phyloP scores from a whole-genome alignment of 2,113 vertebrate species.

The Meles meles region DNA sequence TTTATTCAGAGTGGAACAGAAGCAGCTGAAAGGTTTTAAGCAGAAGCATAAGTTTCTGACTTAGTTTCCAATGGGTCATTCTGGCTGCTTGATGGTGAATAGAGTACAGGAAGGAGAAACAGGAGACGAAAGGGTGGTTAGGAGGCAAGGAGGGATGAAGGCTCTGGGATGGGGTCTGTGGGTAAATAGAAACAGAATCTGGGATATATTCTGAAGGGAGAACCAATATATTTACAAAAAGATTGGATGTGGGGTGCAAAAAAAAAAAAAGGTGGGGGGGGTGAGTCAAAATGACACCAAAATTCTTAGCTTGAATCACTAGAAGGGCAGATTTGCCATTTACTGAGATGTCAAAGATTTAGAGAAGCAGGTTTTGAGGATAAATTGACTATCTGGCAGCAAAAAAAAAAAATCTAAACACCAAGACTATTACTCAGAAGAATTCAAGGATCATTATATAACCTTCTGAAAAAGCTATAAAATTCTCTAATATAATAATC shows the following conservation, averaged over 20 bases:
- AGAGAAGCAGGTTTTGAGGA: neutral
- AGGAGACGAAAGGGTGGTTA: neutral
- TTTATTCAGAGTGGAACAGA: neutral
- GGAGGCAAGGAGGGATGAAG: neutral
- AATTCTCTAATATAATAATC: neutral
- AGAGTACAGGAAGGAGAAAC: neutral
- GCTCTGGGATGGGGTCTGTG: fast-evolving
- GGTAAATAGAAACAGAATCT: neutral
- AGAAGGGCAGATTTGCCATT: neutral
- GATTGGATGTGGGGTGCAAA: neutral
- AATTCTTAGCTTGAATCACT: neutral
- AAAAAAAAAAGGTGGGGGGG: too few relatives aligned
- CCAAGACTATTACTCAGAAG: neutral
- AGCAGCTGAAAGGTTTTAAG: neutral
- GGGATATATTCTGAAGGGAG: neutral
- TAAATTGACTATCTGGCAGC: neutral
- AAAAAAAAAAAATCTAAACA: constrained; percentile 29
- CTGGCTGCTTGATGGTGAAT: neutral
- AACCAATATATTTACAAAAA: neutral
- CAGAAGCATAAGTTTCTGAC: neutral
- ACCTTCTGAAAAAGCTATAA: neutral
- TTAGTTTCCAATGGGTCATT: neutral
- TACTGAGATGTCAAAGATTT: neutral
- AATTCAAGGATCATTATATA: neutral
- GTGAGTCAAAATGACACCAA: neutral